Base-by-base conservation (phyloP, 2,113 vertebrate species). In the Anguilla japonica region DNA sequence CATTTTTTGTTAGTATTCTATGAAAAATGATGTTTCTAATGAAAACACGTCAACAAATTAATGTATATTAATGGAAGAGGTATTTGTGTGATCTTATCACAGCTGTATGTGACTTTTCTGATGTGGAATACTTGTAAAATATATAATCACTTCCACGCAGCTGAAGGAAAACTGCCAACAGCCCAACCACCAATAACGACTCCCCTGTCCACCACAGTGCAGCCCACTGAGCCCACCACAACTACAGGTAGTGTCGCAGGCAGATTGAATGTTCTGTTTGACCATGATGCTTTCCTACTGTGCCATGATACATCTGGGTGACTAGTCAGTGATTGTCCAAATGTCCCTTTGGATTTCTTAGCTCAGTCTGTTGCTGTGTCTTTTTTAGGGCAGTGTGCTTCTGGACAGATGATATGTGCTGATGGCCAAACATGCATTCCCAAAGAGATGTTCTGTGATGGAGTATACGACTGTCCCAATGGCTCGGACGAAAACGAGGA, bases 361-460 rank as follows among this genome's bases (percentile, higher is more conserved):
- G 26, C 71, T 34, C n/a, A 13, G 26, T 75, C 71, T 75, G n/a
- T 75, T 22, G 26, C 11, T 46, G 8, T 75, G 79, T 29, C 41
- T 29, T 6, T 89, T 29, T 6, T 89, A 93, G 94, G 26, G 5
- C 43, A 26, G 0, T 96, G 95, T 89, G 85, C 85, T 50, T 89
- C 92, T 20, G 39, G 85, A 78, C 87, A 94, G 29, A 86, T 20
- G 2, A 0, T 46, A 0, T 95, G 95, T 85, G 85, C 84, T 0
- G 89, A 94, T 18, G 41, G 60, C 0, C 29, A 43, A 0, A 83
- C 1, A 0, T 96, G 95, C 75, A 46, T 94, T n/a, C 80, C 53
- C 16, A 83, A 40, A 0, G 20, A 26, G 50, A 89, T 8, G 5
- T 85, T 95, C 43, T 96, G 95, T 87, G 95, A 95, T 0, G 95